Evolutionary conservation across 2,797 vertebrate genomes (phyloP).

Genomic region (Anguilla megastoma): DNA sequence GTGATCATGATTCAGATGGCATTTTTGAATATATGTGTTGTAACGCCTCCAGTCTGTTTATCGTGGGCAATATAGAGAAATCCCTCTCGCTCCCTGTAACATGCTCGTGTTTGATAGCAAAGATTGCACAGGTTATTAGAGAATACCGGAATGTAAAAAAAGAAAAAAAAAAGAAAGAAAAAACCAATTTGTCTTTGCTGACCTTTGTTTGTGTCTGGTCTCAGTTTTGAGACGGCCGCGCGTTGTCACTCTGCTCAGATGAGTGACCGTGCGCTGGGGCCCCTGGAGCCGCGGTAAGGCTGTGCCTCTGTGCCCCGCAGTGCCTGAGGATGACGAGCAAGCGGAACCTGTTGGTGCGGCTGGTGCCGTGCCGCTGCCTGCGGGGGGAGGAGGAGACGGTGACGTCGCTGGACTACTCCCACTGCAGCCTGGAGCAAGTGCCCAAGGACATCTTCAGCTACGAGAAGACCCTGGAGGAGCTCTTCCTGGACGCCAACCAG

Average conservation of each 20-base stretch:
- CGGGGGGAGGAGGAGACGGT: constrained; percentile 96
- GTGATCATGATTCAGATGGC: background rate
- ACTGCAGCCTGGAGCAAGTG: constrained; percentile 98
- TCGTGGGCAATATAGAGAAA: background rate
- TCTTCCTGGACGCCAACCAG: constrained; percentile 99
- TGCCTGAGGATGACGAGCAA: constrained; percentile 96
- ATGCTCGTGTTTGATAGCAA: background rate
- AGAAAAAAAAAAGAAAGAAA: too few species aligned
- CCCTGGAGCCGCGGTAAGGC: too few species aligned
- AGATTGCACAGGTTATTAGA: background rate
- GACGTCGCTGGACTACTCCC: constrained; percentile 96
- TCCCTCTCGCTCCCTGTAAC: background rate
- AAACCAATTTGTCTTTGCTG: background rate
- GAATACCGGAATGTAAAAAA: background rate
- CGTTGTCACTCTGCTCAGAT: too few species aligned
- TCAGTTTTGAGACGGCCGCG: too few species aligned
- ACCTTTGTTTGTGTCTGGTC: background rate
- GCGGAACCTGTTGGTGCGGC: constrained; percentile 92
- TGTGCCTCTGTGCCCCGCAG: constrained; percentile 57
- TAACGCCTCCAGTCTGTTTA: background rate
- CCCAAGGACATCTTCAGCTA: constrained; percentile 98
- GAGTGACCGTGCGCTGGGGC: background rate
- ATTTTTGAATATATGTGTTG: background rate
- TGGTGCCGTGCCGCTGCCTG: constrained; percentile 97
- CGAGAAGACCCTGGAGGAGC: constrained; percentile 97